phyloP scores from a whole-genome alignment of 2,113 vertebrate species.

The Polypterus senegalus region DNA sequence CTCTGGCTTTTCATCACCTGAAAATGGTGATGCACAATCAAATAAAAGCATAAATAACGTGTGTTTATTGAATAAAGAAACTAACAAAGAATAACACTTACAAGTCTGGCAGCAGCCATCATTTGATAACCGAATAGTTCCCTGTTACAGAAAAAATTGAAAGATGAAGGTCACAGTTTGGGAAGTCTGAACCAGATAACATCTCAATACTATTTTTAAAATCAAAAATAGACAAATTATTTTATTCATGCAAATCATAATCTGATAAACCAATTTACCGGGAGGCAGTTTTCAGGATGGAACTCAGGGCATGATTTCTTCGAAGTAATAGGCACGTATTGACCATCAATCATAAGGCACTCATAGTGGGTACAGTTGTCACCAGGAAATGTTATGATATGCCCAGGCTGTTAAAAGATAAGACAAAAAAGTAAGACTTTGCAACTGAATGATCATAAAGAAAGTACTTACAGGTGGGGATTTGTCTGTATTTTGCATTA shows the following conservation, averaged over 20 bases:
- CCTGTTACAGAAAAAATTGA: background rate
- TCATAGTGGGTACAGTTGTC: constrained; percentile 43
- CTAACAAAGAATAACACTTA: background rate
- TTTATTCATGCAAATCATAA: no score
- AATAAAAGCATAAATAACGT: no score
- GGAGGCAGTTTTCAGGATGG: constrained; percentile 18
- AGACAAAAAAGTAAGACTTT: no score
- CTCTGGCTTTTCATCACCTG: no score
- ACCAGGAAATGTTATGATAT: constrained; percentile 23
- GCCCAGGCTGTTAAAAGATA: constrained; percentile 26
- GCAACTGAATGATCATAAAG: no score
- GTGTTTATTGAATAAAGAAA: no score
- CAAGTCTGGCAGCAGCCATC: constrained; percentile 1
- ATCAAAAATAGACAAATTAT: no score
- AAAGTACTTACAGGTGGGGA: no score
- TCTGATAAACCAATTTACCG: constrained; percentile 26
- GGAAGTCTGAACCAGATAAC: background rate
- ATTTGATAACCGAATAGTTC: background rate
- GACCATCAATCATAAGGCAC: constrained; percentile 31
- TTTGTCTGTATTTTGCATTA: no score
- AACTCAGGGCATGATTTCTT: constrained; percentile 25
- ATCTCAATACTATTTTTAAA: no score
- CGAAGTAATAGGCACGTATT: constrained; percentile 18
- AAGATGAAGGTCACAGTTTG: background rate
- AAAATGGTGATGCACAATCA: no score